phyloP scores from a whole-genome alignment of 2,888 invertebrate genomes.

The Lithophane leautieri region DNA sequence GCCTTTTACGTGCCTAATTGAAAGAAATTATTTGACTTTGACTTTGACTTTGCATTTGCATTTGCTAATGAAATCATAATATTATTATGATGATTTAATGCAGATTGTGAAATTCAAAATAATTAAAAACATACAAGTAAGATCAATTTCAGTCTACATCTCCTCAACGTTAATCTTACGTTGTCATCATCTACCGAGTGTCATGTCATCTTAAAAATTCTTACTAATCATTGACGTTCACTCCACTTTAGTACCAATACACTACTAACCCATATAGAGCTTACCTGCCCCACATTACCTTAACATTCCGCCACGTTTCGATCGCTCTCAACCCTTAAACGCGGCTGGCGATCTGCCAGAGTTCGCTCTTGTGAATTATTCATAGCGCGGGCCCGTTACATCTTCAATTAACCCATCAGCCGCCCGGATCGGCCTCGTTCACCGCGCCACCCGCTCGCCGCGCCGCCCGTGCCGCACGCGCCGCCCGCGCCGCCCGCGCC shows the following conservation, averaged over 20 bases:
- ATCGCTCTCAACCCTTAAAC: slow-evolving; percentile 64
- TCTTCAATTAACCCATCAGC: slow-evolving; percentile 72
- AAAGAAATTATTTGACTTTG: too few relatives aligned
- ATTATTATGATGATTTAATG: too few relatives aligned
- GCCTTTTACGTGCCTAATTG: too few relatives aligned
- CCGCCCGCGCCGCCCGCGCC: slow-evolving; percentile 42
- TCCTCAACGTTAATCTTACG: neutral
- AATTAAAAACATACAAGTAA: neutral
- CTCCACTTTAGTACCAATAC: neutral
- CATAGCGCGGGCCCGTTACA: slow-evolving; percentile 71
- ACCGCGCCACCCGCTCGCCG: slow-evolving; percentile 42
- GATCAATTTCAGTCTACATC: neutral
- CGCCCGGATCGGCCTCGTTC: slow-evolving; percentile 55
- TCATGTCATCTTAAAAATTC: neutral
- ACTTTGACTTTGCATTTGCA: too few relatives aligned
- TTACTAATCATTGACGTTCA: neutral
- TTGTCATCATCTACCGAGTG: neutral
- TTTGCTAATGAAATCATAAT: too few relatives aligned
- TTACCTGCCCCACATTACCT: slow-evolving; percentile 47
- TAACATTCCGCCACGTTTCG: slow-evolving; percentile 51
- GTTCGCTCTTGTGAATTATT: slow-evolving; percentile 69
- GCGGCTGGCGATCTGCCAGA: slow-evolving; percentile 64
- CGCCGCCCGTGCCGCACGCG: too few relatives aligned
- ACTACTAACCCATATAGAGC: neutral
- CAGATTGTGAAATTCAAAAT: neutral